Conservation (phyloP, 2,797 vertebrate genomes). For the Anguilla obscura region DNA sequence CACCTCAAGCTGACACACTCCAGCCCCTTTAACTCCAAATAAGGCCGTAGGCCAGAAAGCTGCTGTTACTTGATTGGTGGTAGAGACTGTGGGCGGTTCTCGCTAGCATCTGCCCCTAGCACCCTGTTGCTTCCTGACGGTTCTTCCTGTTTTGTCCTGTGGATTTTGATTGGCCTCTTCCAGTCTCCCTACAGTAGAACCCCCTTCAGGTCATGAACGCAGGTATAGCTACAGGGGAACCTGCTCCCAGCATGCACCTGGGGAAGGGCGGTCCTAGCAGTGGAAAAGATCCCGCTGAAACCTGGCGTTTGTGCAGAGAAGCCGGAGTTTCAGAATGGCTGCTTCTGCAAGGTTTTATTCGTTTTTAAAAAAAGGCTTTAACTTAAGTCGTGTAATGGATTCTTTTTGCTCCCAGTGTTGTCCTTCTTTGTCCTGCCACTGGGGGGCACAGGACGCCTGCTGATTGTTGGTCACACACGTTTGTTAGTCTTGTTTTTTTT, state of each 20-base stretch:
- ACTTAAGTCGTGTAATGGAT: slow-evolving; percentile 54
- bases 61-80: slow-evolving; percentile 62
- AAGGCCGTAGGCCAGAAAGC: slow-evolving; percentile 59
- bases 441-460: slow-evolving; percentile 49
- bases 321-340: slow-evolving; percentile 63
- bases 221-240: slow-evolving; percentile 86
- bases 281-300: slow-evolving; percentile 66
- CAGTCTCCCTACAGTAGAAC: background rate
- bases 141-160: slow-evolving; percentile 45
- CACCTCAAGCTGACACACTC: slow-evolving; percentile 65
- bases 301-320: slow-evolving; percentile 77
- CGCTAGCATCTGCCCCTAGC: slow-evolving; percentile 36
- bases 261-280: slow-evolving; percentile 60
- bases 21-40: slow-evolving; percentile 45
- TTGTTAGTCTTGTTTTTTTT: slow-evolving; percentile 27
- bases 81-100: slow-evolving; percentile 43
- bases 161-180: slow-evolving; percentile 28
- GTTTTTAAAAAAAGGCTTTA: slow-evolving; percentile 25
- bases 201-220: slow-evolving; percentile 56
- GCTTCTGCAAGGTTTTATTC: slow-evolving; percentile 47
- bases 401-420: slow-evolving; percentile 40
- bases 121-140: slow-evolving; percentile 39
- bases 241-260: slow-evolving; percentile 56
- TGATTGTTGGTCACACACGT: slow-evolving; percentile 36
- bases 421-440: slow-evolving; percentile 62